Evolutionary conservation across 2,888 invertebrate genomes (phyloP), one percentile per base, ranked within the genome.

Genomic region (Electrophaes corylata): DNA sequence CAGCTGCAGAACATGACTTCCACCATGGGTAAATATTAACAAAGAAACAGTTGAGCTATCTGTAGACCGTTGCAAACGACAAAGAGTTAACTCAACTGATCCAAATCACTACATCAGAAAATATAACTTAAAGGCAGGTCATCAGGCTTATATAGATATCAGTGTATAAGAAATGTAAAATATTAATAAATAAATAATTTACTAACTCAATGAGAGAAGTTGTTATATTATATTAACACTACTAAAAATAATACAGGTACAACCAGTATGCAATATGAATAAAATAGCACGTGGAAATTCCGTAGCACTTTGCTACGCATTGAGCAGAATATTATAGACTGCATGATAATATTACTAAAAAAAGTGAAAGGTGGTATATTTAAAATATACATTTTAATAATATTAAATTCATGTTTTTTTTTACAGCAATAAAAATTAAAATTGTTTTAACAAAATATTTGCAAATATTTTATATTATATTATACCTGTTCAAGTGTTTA

Each of bases 1-100:
- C 88, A 83, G 73, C 83, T 89, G 79, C 90, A 91, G 88, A 91
- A 84, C 73, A 91, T 91, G 91, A 91, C 91, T 78, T 91, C 91
- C 75, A 91, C 91, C 56, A 91, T 91, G 91, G 91, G 91, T 91
- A 91, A 91, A 84, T 85, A 83, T 50, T 26, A 14, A 43, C 26
- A 48, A n/a, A n/a, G n/a, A n/a, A n/a, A n/a, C n/a, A n/a, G n/a
- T n/a, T n/a, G n/a, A n/a, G n/a, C n/a, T n/a, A n/a, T n/a, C n/a
- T n/a, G n/a, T n/a, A n/a, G n/a, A n/a, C n/a, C n/a, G n/a, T n/a
- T n/a, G n/a, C n/a, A n/a, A n/a, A n/a, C n/a, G n/a, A n/a, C n/a
- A n/a, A n/a, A n/a, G n/a, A n/a, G n/a, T n/a, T n/a, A n/a, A n/a
- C n/a, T n/a, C n/a, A n/a, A n/a, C n/a, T n/a, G n/a, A n/a, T n/a